These are phyloP conservation scores for Cryptomyrus ogoouensis DNA, from an alignment of 2,113 vertebrate species.

Conservation along the genomic window DNA sequence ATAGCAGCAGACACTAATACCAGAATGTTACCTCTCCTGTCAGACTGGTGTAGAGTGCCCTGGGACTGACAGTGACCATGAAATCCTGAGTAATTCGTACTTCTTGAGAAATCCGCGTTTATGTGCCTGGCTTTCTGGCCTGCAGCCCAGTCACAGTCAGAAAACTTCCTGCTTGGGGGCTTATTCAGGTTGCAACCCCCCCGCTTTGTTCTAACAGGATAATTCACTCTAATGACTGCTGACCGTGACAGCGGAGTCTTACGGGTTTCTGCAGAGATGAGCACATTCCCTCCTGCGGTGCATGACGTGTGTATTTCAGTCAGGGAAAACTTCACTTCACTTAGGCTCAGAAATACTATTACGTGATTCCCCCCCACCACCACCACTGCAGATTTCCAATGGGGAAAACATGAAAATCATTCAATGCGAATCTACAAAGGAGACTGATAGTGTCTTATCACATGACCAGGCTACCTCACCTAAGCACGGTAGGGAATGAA, in stretches of 20 bases:
- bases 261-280: neutral
- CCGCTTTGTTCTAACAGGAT: neutral
- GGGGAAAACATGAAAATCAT: neutral
- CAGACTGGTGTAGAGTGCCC: neutral
- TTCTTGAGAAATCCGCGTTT: neutral
- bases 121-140: neutral
- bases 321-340: neutral
- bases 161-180: neutral
- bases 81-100: neutral
- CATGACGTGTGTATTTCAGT: slow-evolving; percentile 24
- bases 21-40: too few species aligned
- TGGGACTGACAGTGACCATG: neutral
- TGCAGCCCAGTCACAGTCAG: neutral
- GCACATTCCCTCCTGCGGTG: neutral
- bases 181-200: neutral
- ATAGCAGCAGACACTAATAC: neutral
- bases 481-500: neutral
- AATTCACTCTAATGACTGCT: neutral
- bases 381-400: neutral
- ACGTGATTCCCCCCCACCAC: too few species aligned
- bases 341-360: neutral
- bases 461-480: neutral
- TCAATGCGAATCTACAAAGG: neutral
- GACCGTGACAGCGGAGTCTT: neutral
- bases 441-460: neutral